These are phyloP conservation scores for Sorex araneus DNA, from an alignment of 2,113 vertebrate genomes.

Conservation along the genomic window DNA sequence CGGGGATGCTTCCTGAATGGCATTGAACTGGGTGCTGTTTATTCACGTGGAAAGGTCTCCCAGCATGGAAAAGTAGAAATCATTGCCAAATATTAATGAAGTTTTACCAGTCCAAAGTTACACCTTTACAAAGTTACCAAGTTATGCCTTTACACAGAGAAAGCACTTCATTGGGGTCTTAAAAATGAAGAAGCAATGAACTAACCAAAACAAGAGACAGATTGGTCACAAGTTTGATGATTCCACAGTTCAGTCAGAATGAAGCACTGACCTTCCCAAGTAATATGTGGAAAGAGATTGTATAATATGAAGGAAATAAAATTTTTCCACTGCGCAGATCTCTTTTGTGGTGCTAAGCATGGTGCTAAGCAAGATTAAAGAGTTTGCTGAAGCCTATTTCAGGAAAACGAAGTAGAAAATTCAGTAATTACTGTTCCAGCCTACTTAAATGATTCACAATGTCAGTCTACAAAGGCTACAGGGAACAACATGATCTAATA, in stretches of 20 bases:
- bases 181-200: constrained; percentile 89
- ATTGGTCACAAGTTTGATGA: constrained; percentile 88
- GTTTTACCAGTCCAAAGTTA: constrained; percentile 40
- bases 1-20: constrained; percentile 89
- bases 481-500: constrained; percentile 91
- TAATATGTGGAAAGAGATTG: constrained; percentile 83
- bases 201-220: constrained; percentile 87
- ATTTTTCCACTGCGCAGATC: constrained; percentile 86
- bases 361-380: constrained; percentile 83
- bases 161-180: constrained; percentile 87
- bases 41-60: constrained; percentile 60
- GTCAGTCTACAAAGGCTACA: constrained; percentile 85
- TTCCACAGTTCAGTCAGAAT: constrained; percentile 84
- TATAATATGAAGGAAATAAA: constrained; percentile 87
- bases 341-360: constrained; percentile 88
- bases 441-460: constrained; percentile 91
- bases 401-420: constrained; percentile 86
- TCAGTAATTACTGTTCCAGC: constrained; percentile 91
- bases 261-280: constrained; percentile 88
- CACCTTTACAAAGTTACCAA: background rate
- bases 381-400: constrained; percentile 86
- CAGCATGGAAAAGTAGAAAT: constrained; percentile 87
- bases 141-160: constrained; percentile 57
- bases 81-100: constrained; percentile 86
- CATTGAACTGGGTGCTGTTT: background rate